Conservation (phyloP, 1,140 invertebrate genomes). For the Trichoplusia ni region DNA sequence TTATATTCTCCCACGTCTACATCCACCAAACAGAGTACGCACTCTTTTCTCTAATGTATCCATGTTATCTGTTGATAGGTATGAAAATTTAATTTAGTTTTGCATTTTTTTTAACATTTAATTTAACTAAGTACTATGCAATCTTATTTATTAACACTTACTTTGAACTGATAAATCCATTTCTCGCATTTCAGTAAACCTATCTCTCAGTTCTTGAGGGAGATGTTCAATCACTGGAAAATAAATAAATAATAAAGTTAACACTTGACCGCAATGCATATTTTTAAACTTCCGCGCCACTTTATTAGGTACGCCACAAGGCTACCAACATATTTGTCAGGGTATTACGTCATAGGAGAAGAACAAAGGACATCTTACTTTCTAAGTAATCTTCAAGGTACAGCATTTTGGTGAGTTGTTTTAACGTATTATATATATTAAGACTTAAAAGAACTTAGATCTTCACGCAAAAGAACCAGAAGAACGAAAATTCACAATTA, state of each 20-base stretch:
- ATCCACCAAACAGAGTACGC: constrained; percentile 93
- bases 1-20: constrained; percentile 89
- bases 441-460: not conserved
- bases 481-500: not conserved
- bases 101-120: too few species aligned
- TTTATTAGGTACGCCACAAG: constrained; percentile 31
- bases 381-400: constrained; percentile 98
- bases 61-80: constrained; percentile 93
- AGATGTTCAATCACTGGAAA: constrained; percentile 98
- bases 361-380: constrained; percentile 87
- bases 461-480: not conserved
- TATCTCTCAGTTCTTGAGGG: constrained; percentile 96
- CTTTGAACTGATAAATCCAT: constrained; percentile 98
- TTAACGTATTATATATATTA: constrained; percentile 12
- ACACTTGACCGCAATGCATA: not conserved
- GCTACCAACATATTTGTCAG: constrained; percentile 52
- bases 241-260: constrained; percentile 1
- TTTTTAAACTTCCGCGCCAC: constrained; percentile 34
- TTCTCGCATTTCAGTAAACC: constrained; percentile 98
- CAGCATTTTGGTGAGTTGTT: constrained; percentile 86
- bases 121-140: too few species aligned
- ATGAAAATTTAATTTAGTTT: constrained; percentile 26
- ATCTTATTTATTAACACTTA: constrained; percentile 80
- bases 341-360: constrained; percentile 41
- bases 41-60: constrained; percentile 96